These are phyloP conservation scores for Axinella damicornis DNA, from an alignment of 37 sponge, comb jelly and placozoan species.

Conservation along the genomic window DNA sequence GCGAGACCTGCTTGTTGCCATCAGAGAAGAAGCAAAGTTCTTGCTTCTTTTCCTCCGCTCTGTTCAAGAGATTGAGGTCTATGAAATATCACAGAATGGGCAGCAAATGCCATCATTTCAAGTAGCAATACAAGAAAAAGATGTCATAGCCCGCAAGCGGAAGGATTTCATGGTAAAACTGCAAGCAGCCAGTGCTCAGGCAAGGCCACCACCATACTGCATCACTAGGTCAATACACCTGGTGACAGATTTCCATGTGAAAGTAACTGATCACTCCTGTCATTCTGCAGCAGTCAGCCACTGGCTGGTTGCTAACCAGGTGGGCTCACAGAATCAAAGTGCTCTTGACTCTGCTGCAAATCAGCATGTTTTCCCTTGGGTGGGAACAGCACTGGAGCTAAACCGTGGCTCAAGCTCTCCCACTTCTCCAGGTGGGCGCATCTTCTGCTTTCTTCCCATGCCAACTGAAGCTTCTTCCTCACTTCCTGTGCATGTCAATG, in stretches of 20 bases:
- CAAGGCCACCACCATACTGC: neutral
- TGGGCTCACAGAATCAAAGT: neutral
- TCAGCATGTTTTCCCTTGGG: conserved; percentile 17
- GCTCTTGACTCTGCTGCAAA: neutral
- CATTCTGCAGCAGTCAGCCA: no score
- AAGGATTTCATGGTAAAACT: neutral
- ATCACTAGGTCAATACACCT: neutral
- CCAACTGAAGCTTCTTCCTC: conserved; percentile 45
- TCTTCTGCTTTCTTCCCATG: conserved; percentile 82
- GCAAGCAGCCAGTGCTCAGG: neutral
- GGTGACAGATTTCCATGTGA: neutral
- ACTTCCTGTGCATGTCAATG: conserved; percentile 78
- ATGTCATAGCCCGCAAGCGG: neutral
- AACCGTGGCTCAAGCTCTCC: neutral
- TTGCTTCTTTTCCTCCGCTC: conserved; percentile 67
- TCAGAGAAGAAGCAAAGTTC: conserved; percentile 50
- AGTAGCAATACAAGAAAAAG: neutral
- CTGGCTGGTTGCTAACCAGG: neutral
- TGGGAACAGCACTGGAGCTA: neutral
- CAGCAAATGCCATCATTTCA: neutral
- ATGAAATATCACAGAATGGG: conserved; percentile 12
- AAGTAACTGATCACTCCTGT: neutral
- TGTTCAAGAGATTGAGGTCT: conserved; percentile 48
- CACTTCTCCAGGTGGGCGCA: conserved; percentile 12
- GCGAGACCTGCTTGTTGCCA: conserved; percentile 14